phyloP scores from a whole-genome alignment of 1,140 invertebrate species.

The Acyrthosiphon pisum region DNA sequence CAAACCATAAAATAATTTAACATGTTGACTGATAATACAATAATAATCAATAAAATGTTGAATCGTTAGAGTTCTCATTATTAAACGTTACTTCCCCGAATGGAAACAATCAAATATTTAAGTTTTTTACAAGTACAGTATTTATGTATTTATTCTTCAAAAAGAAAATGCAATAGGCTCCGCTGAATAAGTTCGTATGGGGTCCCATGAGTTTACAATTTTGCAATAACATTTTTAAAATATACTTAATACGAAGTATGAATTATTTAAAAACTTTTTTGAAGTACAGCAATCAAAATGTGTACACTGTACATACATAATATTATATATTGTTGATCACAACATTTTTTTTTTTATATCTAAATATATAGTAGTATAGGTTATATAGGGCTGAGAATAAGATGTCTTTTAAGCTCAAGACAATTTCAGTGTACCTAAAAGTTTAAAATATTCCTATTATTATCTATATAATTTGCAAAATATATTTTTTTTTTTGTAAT shows the following conservation, averaged over 20 bases:
- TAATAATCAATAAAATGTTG: not conserved
- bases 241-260: not conserved
- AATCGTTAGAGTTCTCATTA: too few relatives aligned
- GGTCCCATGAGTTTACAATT: not conserved
- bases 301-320: not conserved
- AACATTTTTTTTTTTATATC: not conserved
- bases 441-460: not conserved
- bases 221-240: not conserved
- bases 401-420: not conserved
- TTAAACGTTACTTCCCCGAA: not conserved
- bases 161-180: not conserved
- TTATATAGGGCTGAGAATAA: not conserved
- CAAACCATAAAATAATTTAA: not conserved
- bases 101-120: not conserved
- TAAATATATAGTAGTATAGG: too few relatives aligned
- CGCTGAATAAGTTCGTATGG: not conserved
- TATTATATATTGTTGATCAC: not conserved
- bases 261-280: constrained; percentile 2
- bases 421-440: not conserved
- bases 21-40: not conserved
- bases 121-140: not conserved
- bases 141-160: not conserved
- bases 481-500: too few relatives aligned
- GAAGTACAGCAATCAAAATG: not conserved
- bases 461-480: not conserved